Evolutionary conservation across 2,888 invertebrate species (phyloP), one percentile per base, ranked within the genome.

Genomic region (Troglohyphantes excavatus): DNA sequence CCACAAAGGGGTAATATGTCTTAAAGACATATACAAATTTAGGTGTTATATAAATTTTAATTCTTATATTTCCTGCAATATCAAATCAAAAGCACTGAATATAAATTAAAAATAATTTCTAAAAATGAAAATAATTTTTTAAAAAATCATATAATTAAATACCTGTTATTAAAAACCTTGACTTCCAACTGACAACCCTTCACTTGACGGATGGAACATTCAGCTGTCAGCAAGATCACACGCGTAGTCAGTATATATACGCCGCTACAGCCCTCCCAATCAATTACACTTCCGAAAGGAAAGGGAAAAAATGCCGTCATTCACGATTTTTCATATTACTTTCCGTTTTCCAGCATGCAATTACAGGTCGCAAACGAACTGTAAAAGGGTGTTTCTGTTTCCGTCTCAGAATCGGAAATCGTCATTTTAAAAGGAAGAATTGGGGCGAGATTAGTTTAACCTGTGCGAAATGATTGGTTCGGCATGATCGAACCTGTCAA

Each of bases 331-430:
- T 6, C 26, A 75, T 33, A 23, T 29, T 6, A 53, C 65, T 76
- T 84, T 81, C 75, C 63, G 21, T 84, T 73, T 53, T 68, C 75
- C 17, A 67, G 23, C 53, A 13, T 29, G 53, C 75, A 84, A 84
- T 84, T 75, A 75, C 19, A 21, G 21, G 7, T 9, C 75, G 21
- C 75, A 73, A 83, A 33, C 65, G 17, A 17, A 29, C 65, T 43
- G 73, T 23, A 53, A 76, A 27, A 29, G 13, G 7, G 9, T 33
- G 19, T 61, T 26, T 61, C 2, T 33, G 1, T 23, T 76, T 76
- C 59, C 61, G 29, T 6, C 5, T 43, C 19, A 11, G 61, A 19
- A 29, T 53, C 19, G 67, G 53, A 84, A 75, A 53, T 67, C 61
- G 39, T 76, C 59, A 65, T 23, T 43, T 72, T 33, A 33, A 3